Evolutionary conservation across 2,888 invertebrate genomes (phyloP).

Genomic region (Electrophaes corylata): DNA sequence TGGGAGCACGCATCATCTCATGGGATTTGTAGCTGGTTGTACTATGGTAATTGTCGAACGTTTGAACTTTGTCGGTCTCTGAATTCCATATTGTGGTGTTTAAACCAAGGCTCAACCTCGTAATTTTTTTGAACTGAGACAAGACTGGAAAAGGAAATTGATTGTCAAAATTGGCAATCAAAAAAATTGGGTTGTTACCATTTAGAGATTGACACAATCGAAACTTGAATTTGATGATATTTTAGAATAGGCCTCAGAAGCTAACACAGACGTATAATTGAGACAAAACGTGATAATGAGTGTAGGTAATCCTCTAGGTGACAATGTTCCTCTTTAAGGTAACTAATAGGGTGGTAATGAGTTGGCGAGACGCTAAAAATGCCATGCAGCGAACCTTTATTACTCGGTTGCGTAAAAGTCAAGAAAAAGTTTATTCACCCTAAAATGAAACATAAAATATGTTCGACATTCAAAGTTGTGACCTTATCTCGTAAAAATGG

Average conservation of each 20-base stretch:
- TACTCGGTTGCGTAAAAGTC: conserved; percentile 26
- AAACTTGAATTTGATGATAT: no score
- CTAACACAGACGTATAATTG: not conserved
- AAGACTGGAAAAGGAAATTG: no score
- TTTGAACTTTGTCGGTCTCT: conserved; percentile 35
- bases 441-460: conserved; percentile 69
- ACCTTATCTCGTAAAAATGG: conserved; percentile 82
- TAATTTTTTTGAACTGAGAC: no score
- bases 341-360: conserved; percentile 19
- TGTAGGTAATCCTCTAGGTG: not conserved
- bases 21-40: conserved; percentile 41
- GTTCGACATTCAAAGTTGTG: conserved; percentile 79
- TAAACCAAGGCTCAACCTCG: no score
- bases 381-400: conserved; percentile 28
- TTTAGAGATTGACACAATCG: no score
- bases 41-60: conserved; percentile 27
- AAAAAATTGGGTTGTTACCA: no score
- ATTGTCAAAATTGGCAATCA: no score
- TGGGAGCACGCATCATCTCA: conserved; percentile 55
- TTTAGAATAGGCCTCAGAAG: no score
- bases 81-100: not conserved
- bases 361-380: conserved; percentile 18
- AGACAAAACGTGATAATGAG: not conserved
- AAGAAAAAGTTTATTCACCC: conserved; percentile 38
- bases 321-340: not conserved